Percentiles rank a stretch among this genome's conserved stretches.
These are phyloP conservation scores for Polyergus mexicanus DNA, from an alignment of 1,140 invertebrate species.

Conservation along the genomic window DNA sequence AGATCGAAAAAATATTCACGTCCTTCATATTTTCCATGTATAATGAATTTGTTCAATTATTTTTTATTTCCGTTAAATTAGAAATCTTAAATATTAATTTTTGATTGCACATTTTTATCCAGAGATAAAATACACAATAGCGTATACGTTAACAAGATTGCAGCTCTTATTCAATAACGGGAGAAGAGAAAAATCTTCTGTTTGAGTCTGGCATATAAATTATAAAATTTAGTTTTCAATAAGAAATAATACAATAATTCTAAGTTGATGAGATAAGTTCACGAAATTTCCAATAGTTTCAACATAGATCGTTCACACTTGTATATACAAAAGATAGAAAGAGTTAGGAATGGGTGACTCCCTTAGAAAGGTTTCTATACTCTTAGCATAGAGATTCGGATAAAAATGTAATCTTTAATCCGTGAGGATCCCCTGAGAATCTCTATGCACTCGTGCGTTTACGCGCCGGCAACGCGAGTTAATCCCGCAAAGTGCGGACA, in stretches of 20 bases:
- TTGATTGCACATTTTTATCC: too few relatives aligned
- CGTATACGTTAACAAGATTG: too few relatives aligned
- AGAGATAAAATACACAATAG: too few relatives aligned
- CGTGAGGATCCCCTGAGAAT: constrained; percentile 51
- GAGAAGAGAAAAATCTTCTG: too few relatives aligned
- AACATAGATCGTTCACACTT: neutral
- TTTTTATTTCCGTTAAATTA: neutral
- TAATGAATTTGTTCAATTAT: neutral
- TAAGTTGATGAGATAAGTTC: neutral
- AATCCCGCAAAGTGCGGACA: constrained; percentile 74
- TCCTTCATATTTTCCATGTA: neutral
- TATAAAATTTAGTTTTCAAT: too few relatives aligned
- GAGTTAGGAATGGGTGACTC: neutral
- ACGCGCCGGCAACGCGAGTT: constrained; percentile 61
- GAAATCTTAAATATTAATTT: neutral
- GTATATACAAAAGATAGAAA: neutral
- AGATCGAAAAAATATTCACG: neutral
- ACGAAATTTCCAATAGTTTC: neutral
- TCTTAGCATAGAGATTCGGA: neutral
- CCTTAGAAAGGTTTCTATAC: neutral
- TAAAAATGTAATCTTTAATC: constrained; percentile 66
- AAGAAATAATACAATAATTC: too few relatives aligned
- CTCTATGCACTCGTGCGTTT: constrained; percentile 57
- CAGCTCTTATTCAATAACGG: too few relatives aligned
- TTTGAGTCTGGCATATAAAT: too few relatives aligned